Evolutionary conservation across 2,888 invertebrate species (phyloP).

Genomic region (Lamellibrachia satsuma): DNA sequence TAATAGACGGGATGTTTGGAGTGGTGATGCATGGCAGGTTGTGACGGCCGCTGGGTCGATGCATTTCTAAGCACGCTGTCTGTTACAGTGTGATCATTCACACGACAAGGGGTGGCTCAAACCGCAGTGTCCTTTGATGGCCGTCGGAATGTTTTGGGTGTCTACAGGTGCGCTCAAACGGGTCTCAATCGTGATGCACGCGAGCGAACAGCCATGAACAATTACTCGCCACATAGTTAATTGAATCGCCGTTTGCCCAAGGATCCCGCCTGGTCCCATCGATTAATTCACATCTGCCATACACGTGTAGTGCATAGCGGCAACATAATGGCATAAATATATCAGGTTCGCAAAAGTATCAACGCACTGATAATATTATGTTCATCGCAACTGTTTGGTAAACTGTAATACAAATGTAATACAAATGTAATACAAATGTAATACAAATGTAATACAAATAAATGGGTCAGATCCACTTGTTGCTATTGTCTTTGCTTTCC

Average conservation of each 20-base stretch:
- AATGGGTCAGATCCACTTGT: too few species aligned
- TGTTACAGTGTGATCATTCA: not conserved
- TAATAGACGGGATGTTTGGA: not conserved
- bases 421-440: not conserved
- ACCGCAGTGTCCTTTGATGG: not conserved
- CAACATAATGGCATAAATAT: not conserved
- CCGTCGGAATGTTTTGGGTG: not conserved
- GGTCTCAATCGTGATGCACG: not conserved
- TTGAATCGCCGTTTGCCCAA: slow-evolving; percentile 1
- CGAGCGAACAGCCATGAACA: not conserved
- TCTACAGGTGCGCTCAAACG: not conserved
- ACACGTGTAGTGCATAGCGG: not conserved
- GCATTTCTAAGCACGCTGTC: not conserved
- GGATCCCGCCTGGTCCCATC: not conserved
- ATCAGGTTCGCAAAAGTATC: not conserved
- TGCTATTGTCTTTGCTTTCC: not conserved
- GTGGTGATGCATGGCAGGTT: not conserved
- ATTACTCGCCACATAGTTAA: not conserved
- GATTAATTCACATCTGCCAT: not conserved
- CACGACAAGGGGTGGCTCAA: not conserved
- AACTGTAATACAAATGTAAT: not conserved
- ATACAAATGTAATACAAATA: not conserved
- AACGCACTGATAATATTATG: not conserved
- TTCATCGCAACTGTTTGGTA: not conserved
- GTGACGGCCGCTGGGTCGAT: not conserved